phyloP scores from a whole-genome alignment of 2,797 vertebrate genomes.

The Garrulus glandarius region DNA sequence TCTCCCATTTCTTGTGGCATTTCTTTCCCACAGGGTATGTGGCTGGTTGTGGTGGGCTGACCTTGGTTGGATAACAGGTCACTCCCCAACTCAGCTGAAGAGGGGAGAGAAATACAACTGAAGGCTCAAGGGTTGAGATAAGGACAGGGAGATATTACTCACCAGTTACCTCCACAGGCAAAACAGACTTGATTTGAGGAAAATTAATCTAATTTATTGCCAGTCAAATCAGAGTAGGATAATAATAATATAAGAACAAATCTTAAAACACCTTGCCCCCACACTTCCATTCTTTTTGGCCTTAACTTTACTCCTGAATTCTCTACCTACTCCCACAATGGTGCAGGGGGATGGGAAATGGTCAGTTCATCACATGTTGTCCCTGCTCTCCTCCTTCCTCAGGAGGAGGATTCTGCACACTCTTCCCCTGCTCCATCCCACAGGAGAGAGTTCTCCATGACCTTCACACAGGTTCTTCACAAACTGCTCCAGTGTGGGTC shows the following conservation, averaged over 20 bases:
- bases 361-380: too few relatives aligned
- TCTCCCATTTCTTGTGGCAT: not conserved
- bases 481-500: not conserved
- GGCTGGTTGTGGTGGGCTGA: not conserved
- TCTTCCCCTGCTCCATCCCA: not conserved
- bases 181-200: not conserved
- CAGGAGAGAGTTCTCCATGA: not conserved
- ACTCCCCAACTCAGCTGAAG: not conserved
- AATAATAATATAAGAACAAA: not conserved
- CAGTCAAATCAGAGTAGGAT: not conserved
- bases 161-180: not conserved
- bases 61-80: not conserved
- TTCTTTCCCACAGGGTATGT: not conserved
- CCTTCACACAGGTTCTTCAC: not conserved
- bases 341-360: not conserved
- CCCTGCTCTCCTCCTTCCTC: not conserved
- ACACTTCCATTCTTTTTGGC: not conserved
- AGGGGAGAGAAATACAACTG: not conserved
- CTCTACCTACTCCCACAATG: accelerated
- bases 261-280: not conserved
- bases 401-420: not conserved
- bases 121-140: not conserved
- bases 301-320: not conserved
- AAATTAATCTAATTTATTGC: not conserved
- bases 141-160: not conserved